Base-by-base conservation (phyloP, 2,113 vertebrate genomes). In the Zosterops pallidus region DNA sequence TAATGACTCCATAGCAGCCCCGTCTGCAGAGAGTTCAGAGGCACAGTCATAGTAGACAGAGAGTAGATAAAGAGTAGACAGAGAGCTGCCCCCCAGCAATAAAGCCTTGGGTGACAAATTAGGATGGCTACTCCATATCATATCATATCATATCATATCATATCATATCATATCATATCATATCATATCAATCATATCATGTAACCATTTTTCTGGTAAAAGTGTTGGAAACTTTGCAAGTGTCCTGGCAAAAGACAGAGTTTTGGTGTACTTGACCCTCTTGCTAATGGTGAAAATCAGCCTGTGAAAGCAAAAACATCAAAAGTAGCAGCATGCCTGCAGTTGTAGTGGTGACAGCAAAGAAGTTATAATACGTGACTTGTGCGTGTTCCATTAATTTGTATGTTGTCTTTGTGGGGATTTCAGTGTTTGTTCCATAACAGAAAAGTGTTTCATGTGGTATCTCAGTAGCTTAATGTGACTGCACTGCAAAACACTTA, bases 1-100 rank as follows among this genome's bases (percentile, higher is more conserved):
- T 95, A 94, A 95, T 50, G 87, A 80, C 41, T 87, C 80, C 44
- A 35, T 79, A 91, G 95, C 97, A 98, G 92, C 92, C 71, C 92
- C 20, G 24, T 83, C 71, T 92, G 92, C 71, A 84, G 90, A 76
- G 94, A 70, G 60, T 95, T 96, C 94, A 89, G 83, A 31, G 83
- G 35, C 67, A 70, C 14, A 17, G 49, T 67, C 57, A 14, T 53
- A 84, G 56, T 59, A 71, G 63, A 74, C 23, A 41, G 94, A 88
- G 70, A 89, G 53, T 56, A 63, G 75, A 80, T 20, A 39, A 92
- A 87, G 70, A 90, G 56, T 59, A 64, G 76, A 80, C 22, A 39
- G 94, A 85, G 67, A 80, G 31, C 65, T 92, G 79, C 78, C 83
- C 31, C 65, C 60, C 68, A 56, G 49, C 8, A 26, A 57, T 44